phyloP scores from a whole-genome alignment of 2,797 vertebrate species.

The Pampus argenteus region DNA sequence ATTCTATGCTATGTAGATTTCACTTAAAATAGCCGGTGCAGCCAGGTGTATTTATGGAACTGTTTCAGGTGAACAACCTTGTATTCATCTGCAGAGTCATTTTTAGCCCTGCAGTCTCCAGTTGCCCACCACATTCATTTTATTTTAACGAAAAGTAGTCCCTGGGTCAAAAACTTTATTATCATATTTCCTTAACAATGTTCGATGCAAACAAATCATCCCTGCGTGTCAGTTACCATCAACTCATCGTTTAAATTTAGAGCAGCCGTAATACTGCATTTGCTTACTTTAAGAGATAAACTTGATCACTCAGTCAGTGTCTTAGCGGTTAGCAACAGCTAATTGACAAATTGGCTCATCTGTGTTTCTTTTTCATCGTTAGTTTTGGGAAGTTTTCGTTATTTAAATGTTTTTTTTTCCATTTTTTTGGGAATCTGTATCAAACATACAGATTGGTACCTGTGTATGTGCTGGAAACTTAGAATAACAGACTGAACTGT shows the following conservation, averaged over 20 bases:
- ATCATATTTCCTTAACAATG: background rate
- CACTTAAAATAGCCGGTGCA: conserved; percentile 43
- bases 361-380: conserved; percentile 5
- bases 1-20: conserved; percentile 6
- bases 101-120: conserved; percentile 49
- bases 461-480: conserved; percentile 26
- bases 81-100: conserved; percentile 54
- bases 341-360: conserved; percentile 20
- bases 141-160: conserved; percentile 6
- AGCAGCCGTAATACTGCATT: conserved; percentile 2
- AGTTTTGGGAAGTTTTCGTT: background rate
- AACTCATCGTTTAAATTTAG: conserved; percentile 8
- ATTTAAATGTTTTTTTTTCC: conserved; percentile 27
- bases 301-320: background rate
- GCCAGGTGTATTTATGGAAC: conserved; percentile 57
- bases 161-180: conserved; percentile 7
- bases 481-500: conserved; percentile 1
- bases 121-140: conserved; percentile 33
- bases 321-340: background rate
- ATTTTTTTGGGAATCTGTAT: conserved; percentile 45
- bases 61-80: conserved; percentile 60
- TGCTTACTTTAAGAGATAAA: conserved; percentile 1
- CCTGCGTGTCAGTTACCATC: conserved; percentile 13
- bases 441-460: conserved; percentile 52
- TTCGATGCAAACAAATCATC: conserved; percentile 16